Evolutionary conservation across 2,888 invertebrate species (phyloP).

Genomic region (Cephus nigrinus): DNA sequence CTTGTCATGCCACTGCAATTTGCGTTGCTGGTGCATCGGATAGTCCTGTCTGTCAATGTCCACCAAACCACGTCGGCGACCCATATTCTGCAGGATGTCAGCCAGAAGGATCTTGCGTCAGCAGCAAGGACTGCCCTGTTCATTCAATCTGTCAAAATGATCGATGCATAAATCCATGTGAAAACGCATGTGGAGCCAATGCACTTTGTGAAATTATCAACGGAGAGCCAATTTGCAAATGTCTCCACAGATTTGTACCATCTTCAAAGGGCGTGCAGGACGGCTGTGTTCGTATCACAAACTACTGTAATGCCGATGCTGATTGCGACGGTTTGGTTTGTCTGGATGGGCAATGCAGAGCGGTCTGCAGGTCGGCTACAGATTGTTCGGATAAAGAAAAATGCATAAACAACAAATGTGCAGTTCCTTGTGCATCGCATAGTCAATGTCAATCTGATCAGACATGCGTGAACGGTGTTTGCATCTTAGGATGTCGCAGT

Average conservation of each 20-base stretch:
- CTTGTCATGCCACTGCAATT: slow-evolving; percentile 84
- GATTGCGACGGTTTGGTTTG: slow-evolving; percentile 86
- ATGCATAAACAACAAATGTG: slow-evolving; percentile 83
- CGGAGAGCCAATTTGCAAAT: slow-evolving; percentile 82
- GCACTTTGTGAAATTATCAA: slow-evolving; percentile 83
- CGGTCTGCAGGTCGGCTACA: slow-evolving; percentile 79
- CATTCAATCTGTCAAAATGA: slow-evolving; percentile 79
- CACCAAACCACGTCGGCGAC: slow-evolving; percentile 81
- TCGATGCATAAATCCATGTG: slow-evolving; percentile 84
- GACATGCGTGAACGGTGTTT: slow-evolving; percentile 84
- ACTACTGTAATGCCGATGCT: slow-evolving; percentile 75
- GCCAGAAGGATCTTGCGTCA: slow-evolving; percentile 80
- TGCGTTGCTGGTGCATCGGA: slow-evolving; percentile 77
- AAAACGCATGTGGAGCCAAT: slow-evolving; percentile 84
- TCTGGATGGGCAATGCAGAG: slow-evolving; percentile 84
- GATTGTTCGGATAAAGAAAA: slow-evolving; percentile 85
- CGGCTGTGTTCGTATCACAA: slow-evolving; percentile 79
- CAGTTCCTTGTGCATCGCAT: slow-evolving; percentile 83
- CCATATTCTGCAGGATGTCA: slow-evolving; percentile 80
- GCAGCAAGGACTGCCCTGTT: slow-evolving; percentile 82
- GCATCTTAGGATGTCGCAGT: slow-evolving; percentile 85
- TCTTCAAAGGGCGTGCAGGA: slow-evolving; percentile 72
- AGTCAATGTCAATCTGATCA: slow-evolving; percentile 83
- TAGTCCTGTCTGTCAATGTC: slow-evolving; percentile 84
- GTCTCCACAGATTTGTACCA: slow-evolving; percentile 81